A percentile compares a stretch with the other conserved stretches of the same genome.
These are phyloP conservation scores for Drosophila kepulauana DNA, from an alignment of 1,140 invertebrate genomes.

Conservation along the genomic window DNA sequence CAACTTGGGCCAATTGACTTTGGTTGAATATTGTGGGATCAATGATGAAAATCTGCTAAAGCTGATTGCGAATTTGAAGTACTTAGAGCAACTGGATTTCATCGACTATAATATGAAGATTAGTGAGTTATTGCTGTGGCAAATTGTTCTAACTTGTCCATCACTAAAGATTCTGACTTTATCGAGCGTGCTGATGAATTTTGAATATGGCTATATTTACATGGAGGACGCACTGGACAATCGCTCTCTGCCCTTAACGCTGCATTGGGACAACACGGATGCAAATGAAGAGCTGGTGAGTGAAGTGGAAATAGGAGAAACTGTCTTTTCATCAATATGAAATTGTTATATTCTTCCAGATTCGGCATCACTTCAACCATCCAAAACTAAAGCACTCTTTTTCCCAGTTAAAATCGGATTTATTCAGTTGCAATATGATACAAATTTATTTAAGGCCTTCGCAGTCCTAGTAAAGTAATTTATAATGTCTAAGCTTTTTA, in stretches of 20 bases:
- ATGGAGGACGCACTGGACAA: not conserved
- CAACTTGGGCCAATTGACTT: constrained; percentile 2
- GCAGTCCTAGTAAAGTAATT: too few species aligned
- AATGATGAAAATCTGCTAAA: not conserved
- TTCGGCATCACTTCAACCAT: constrained; percentile 7
- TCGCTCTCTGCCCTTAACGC: not conserved
- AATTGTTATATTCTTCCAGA: constrained; percentile 5
- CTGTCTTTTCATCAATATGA: too few species aligned
- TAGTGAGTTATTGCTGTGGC: constrained; percentile 21
- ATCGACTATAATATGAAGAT: not conserved
- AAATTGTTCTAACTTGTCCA: not conserved
- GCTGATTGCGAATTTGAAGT: not conserved
- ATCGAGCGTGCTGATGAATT: constrained; percentile 9
- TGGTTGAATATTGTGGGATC: constrained; percentile 1
- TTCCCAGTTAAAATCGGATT: not conserved
- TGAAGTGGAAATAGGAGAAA: too few species aligned
- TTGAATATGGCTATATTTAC: not conserved
- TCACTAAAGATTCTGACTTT: constrained; percentile 15
- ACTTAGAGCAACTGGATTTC: constrained; percentile 20
- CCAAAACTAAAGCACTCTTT: not conserved
- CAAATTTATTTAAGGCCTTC: too few species aligned
- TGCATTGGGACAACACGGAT: not conserved
- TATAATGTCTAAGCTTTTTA: too few species aligned
- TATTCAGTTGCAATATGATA: not conserved
- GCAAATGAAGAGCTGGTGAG: not conserved